Percentiles rank a stretch among this genome's conserved stretches.
phyloP scores from a whole-genome alignment of 2,113 vertebrate species.

The Poecilia latipinna region DNA sequence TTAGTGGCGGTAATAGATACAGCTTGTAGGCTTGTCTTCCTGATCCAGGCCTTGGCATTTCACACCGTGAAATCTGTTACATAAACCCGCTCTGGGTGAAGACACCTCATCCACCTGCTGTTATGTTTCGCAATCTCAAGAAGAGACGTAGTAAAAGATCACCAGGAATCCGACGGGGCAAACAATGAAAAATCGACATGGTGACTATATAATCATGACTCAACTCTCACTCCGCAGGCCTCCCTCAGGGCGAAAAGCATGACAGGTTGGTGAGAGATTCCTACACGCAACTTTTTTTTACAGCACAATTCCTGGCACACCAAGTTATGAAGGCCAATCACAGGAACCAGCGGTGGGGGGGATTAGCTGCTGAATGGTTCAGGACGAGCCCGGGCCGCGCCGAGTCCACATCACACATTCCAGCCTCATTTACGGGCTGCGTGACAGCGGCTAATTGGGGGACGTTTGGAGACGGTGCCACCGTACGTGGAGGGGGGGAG shows the following conservation, averaged over 20 bases:
- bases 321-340: constrained; percentile 57
- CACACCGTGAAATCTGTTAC: not conserved
- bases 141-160: constrained; percentile 19
- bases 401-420: constrained; percentile 65
- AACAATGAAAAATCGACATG: constrained; percentile 40
- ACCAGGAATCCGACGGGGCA: constrained; percentile 6
- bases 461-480: constrained; percentile 1
- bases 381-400: constrained; percentile 51
- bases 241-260: constrained; percentile 49
- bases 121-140: constrained; percentile 48
- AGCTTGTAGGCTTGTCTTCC: constrained; percentile 4
- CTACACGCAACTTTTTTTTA: constrained; percentile 36
- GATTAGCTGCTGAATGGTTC: constrained; percentile 67
- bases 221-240: constrained; percentile 58
- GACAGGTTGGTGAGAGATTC: constrained; percentile 65
- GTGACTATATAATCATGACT: constrained; percentile 64
- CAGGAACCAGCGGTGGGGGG: constrained; percentile 54
- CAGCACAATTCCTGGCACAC: constrained; percentile 33
- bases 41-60: constrained; percentile 32
- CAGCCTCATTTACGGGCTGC: constrained; percentile 49
- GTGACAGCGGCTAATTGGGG: constrained; percentile 38
- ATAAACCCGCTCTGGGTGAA: constrained; percentile 15
- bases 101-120: constrained; percentile 25
- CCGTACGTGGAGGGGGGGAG: constrained; percentile 5
- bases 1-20: not conserved